A percentile compares a stretch with the other conserved stretches of the same genome.
These are phyloP conservation scores for Pristionchus entomophagus DNA, from an alignment of 2,888 invertebrate species.

Conservation along the genomic window DNA sequence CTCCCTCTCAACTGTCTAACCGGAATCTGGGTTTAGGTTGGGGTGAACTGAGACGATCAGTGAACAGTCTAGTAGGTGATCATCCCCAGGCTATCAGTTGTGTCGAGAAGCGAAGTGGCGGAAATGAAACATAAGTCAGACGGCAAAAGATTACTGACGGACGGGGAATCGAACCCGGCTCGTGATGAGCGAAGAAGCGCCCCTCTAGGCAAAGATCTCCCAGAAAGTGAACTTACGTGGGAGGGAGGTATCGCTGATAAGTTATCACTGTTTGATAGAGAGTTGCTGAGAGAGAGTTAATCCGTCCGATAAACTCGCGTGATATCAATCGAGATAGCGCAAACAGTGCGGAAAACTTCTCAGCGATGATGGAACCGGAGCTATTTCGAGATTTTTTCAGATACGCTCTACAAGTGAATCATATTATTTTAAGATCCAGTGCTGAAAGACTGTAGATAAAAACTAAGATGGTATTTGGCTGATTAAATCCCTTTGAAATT, in stretches of 20 bases:
- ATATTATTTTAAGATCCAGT: too few relatives aligned
- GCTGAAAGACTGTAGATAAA: too few relatives aligned
- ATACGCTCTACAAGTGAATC: too few relatives aligned
- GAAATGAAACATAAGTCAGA: neutral
- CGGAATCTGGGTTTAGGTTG: constrained; percentile 19
- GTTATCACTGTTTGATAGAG: constrained; percentile 35
- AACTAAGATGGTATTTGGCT: too few relatives aligned
- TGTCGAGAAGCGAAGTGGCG: neutral
- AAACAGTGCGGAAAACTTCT: neutral
- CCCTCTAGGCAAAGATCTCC: too few relatives aligned
- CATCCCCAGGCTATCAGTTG: neutral
- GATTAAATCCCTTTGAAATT: too few relatives aligned
- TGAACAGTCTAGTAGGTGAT: constrained; percentile 36
- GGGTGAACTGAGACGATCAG: constrained; percentile 31
- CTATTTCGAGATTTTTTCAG: constrained; percentile 4
- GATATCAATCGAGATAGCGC: neutral
- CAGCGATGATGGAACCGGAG: neutral
- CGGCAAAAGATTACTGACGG: neutral
- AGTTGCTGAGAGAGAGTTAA: neutral
- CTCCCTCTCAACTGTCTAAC: neutral
- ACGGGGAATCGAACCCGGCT: neutral
- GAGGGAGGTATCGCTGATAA: neutral
- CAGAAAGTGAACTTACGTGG: neutral
- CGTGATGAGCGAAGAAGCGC: neutral
- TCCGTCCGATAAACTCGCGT: neutral